Conservation (phyloP, 2,888 invertebrate species). For the Acronicta alni region DNA sequence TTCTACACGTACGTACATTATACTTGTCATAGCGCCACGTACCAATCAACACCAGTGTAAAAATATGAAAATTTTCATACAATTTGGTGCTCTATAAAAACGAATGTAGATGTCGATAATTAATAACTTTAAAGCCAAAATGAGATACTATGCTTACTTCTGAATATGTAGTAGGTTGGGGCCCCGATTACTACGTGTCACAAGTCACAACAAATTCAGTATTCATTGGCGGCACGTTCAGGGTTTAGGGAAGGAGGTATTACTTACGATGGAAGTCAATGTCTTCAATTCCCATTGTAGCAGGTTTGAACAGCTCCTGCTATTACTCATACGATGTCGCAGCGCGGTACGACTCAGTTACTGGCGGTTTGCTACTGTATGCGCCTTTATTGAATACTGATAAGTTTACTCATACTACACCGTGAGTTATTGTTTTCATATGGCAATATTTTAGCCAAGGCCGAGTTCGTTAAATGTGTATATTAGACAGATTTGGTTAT, state of each 20-base stretch:
- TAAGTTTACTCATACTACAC: slow-evolving; percentile 72
- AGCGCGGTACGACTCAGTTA: slow-evolving; percentile 67
- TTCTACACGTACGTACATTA: too few species aligned
- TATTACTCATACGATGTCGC: slow-evolving; percentile 78
- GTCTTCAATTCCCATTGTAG: slow-evolving; percentile 65
- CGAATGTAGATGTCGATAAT: too few species aligned
- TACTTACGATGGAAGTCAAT: slow-evolving; percentile 58
- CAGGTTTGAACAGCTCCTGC: slow-evolving; percentile 63
- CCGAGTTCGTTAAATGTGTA: slow-evolving; percentile 40
- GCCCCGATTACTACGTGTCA: slow-evolving; percentile 31
- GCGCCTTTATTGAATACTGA: slow-evolving; percentile 77
- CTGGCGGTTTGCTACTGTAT: slow-evolving; percentile 67
- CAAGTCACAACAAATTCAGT: slow-evolving; percentile 42
- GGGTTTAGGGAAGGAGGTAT: slow-evolving; percentile 23
- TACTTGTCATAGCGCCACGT: too few species aligned
- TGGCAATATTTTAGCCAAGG: slow-evolving; percentile 59
- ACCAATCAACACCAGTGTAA: too few species aligned
- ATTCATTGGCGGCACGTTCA: slow-evolving; percentile 33
- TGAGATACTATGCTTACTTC: too few species aligned
- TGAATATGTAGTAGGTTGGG: background rate
- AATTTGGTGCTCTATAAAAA: too few species aligned
- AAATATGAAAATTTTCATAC: too few species aligned
- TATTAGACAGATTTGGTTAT: slow-evolving; percentile 43
- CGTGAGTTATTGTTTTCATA: slow-evolving; percentile 64
- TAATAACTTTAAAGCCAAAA: too few species aligned